Evolutionary conservation across 2,113 vertebrate genomes (phyloP), one percentile per base, ranked within the genome.

Genomic region (Butorides virescens): DNA sequence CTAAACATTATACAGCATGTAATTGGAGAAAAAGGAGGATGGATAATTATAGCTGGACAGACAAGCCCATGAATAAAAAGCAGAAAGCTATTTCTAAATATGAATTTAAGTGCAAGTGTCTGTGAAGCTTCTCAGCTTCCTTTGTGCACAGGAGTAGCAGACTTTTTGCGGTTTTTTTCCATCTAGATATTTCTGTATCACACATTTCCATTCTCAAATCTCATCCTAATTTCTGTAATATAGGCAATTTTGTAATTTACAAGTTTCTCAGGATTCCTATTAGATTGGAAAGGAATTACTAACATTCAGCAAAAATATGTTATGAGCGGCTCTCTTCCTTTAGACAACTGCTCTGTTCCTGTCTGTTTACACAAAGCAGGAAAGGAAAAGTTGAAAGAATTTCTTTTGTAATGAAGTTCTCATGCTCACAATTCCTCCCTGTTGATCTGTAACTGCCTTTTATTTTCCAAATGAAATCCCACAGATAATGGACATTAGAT

Each of bases 1-100:
- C 95, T 97, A 95, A 97, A 97, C 94, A 86, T 93, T 80, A 79
- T 86, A 92, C 83, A 93, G 94, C 87, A 88, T 88, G 86, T 90
- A 93, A 90, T 6, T 84, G 75, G 66, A 85, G 66, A 93, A 95
- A 92, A 97, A 86, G 49, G 61, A 88, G 75, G 86, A 83, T 70
- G 88, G 79, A 62, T 79, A 59, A 84, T 94, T 87, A 80, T 77
- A 86, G 81, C 56, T 79, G 81, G 93, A 95, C 83, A 90, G 92
- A 90, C 52, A 78, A 36, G 78, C 55, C 78, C 25, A 76, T 30
- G 42, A 92, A 89, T 77, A 78, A 88, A 92, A 78, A 86, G 50
- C 55, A 95, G 76, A 90, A 95, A 86, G 63, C 50, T 52, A 34
- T 70, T 91, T 62, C 75, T 63, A 93, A 94, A 80, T 65, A 88